Base-by-base conservation (phyloP, 2,888 invertebrate genomes). In the Elysia crispata region DNA sequence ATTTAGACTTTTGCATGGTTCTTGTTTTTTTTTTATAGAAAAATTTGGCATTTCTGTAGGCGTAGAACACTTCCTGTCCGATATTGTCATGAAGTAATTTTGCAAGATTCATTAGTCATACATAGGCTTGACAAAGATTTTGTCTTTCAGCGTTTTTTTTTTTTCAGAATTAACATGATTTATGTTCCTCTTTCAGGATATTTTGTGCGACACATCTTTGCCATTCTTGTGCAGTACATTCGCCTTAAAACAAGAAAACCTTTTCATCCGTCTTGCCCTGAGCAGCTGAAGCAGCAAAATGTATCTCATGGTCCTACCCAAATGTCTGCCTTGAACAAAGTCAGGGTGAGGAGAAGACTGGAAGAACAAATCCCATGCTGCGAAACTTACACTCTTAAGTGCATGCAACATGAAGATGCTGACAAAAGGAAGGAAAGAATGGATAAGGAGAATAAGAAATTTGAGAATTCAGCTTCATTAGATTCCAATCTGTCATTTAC, bases 161-260 rank as follows among this genome's bases (percentile, higher is more conserved):
- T 6, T 15, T 18, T 0, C 13, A 30, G 3, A 31, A 41, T 20
- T 62, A n/a, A 33, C 15, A 23, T 31, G 20, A 33, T 1, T 70
- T 33, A 28, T 54, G 23, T 57, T 74, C n/a, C 31, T 15, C 18
- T 76, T 57, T 8, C 74, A 81, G 81, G 81, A 30, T 49, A 77
- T 20, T 81, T 81, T 57, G 57, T 81, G n/a, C 81, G 60, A 18
- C 41, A 72, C 13, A 69, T 81, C 15, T 77, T 81, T 66, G 66
- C 15, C 18, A 13, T 60, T 23, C 77, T 81, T n/a, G 31, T 72
- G n/a, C 23, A 72, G 25, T 50, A 72, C 49, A 23, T 72, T 20
- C 1, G 15, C 15, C 69, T 69, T 11, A 69, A 69, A n/a, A 30
- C 30, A 18, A 31, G 31, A 41, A 41, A 41, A 11, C 11, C 41